Evolutionary conservation across 2,113 vertebrate genomes (phyloP), one percentile per base, ranked within the genome.

Genomic region (Hiodon tergisus): DNA sequence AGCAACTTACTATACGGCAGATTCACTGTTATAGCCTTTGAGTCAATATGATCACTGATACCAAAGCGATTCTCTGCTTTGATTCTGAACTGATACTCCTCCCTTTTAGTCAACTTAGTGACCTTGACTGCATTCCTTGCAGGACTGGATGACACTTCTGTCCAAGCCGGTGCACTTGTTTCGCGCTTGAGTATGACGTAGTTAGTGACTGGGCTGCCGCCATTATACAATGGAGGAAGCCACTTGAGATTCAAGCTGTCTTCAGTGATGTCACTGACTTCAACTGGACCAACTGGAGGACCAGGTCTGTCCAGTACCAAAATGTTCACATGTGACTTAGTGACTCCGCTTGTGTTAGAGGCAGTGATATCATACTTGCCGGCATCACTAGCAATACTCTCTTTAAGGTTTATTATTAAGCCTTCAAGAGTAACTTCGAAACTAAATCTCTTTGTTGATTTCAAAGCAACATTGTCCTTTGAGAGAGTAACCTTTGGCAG

Each of bases 1-100:
- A 59, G 16, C 10, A 8, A 71, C 61, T 69, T 88, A 98, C 97
- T 97, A 88, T 97, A 99, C 78, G 97, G 95, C 75, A 98, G 93
- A 79, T 95, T 96, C 77, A 98, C 93, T 82, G 85, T 91, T 52
- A 98, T 83, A 62, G 92, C 88, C 2, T 90, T 89, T 13, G 94
- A 96, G 83, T 99, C 97, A 72, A 93, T 91, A 78, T 98, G 94
- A 82, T 95, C 90, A 0, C 97, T 97, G 86, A 98, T 92, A 77
- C 97, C 97, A 67, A 94, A 92, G 67, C 96, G 97, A 81, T 99
- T 99, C 85, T 94, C 89, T 60, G 97, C 96, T 86, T 98, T 99
- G 83, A 99, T 93, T 76, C 97, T 94, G 90, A 98, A 99, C 70
- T 99, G 97, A 78, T 95, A 99, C 79, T 93, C 94, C 83, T 99